Evolutionary conservation across 2,113 vertebrate genomes (phyloP).

Genomic region (Columbina picui): DNA sequence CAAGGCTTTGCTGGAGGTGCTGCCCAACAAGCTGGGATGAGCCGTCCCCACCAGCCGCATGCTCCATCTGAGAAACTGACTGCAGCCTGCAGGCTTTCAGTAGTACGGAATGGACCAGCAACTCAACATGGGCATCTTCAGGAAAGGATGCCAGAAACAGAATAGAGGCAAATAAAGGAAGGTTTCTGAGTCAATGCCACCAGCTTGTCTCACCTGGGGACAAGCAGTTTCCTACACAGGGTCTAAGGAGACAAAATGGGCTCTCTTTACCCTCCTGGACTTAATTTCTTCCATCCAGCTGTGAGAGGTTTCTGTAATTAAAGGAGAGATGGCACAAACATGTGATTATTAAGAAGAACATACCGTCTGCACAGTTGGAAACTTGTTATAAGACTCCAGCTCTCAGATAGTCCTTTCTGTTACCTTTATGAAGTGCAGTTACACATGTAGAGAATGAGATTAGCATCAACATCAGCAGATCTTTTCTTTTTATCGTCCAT

Average conservation of each 20-base stretch:
- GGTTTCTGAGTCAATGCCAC: not conserved
- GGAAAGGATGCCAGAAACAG: not conserved
- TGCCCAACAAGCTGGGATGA: not conserved
- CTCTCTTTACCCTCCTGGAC: conserved; percentile 26
- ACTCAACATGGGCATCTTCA: not conserved
- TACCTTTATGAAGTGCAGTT: conserved; percentile 17
- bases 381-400: conserved; percentile 29
- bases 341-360: conserved; percentile 36
- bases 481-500: not conserved
- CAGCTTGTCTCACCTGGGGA: not conserved
- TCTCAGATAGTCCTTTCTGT: conserved; percentile 2
- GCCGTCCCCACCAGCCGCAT: not conserved
- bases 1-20: not conserved
- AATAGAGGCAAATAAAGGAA: not conserved
- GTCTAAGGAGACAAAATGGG: not conserved
- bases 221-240: not conserved
- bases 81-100: not conserved
- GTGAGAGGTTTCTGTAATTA: conserved; percentile 56
- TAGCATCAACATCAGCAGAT: not conserved
- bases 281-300: conserved; percentile 37
- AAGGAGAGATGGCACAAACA: conserved; percentile 1
- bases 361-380: conserved; percentile 48
- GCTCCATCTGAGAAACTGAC: not conserved
- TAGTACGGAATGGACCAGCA: not conserved
- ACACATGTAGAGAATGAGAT: not conserved